Conservation (phyloP, 2,113 vertebrate genomes). For the Thalassarche chlororhynchos region DNA sequence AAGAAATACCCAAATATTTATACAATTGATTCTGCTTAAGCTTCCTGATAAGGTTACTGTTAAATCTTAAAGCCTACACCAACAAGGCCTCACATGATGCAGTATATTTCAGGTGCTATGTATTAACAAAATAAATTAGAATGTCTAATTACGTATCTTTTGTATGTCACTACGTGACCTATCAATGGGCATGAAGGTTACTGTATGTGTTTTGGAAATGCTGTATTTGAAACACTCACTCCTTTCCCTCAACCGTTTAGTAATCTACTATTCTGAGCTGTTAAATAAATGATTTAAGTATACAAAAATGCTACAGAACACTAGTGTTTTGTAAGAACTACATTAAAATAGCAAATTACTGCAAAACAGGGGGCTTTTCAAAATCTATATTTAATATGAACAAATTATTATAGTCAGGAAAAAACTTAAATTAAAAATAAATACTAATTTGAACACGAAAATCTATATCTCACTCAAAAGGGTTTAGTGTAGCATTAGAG, state of each 20-base stretch:
- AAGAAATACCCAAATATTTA: constrained; percentile 11
- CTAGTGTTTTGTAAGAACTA: not conserved
- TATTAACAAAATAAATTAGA: constrained; percentile 3
- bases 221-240: not conserved
- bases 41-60: not conserved
- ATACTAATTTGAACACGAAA: not conserved
- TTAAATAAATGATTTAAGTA: not conserved
- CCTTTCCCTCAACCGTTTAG: not conserved
- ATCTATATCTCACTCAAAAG: not conserved
- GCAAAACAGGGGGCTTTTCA: not conserved
- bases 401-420: not conserved
- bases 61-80: not conserved
- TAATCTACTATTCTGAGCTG: not conserved
- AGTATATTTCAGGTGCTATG: not conserved
- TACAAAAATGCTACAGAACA: not conserved
- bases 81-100: not conserved
- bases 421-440: not conserved
- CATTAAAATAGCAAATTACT: not conserved
- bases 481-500: constrained; percentile 2
- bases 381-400: not conserved
- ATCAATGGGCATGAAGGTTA: not conserved
- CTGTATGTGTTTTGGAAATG: not conserved
- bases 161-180: not conserved
- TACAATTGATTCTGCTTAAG: not conserved
- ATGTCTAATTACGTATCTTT: not conserved